Base-by-base conservation (phyloP, 1,140 invertebrate genomes). In the Drosophila fuyamai region DNA sequence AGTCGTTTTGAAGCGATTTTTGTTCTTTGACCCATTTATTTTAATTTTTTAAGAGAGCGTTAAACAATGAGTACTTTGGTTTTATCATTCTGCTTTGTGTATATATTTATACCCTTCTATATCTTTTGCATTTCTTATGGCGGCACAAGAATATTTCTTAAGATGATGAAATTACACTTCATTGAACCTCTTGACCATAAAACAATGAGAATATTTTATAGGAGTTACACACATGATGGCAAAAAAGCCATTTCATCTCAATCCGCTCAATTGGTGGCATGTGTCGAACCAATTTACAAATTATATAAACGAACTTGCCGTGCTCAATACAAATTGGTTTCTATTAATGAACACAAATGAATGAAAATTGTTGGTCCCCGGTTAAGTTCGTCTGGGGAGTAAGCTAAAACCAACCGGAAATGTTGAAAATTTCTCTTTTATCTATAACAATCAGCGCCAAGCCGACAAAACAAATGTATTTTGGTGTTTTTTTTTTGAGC, bases 381-480 rank as follows among this genome's bases (percentile, higher is more conserved):
- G 48, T 48, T 46, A 47, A 44, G n/a, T 27, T 46, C 23, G 18
- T 40, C 12, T 18, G 23, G 14, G 14, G 41, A 54, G 36, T 36
- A 23, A 57, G 40, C 50, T 38, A 48, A 44, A 53, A 43, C 48
- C 56, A 63, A 79, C 79, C 83, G 82, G 82, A 86, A 83, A 66
- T 76, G 79, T 53, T 82, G 68, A 51, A 70, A 88, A 79, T 86
- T 86, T 86, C 82, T 88, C 76, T 70, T 75, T 68, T 78, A 61
- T 67, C 63, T 60, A 43, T 67, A 36, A 61, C 54, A 43, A 51
- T 58, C 59, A 66, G 47, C 32, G 47, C 44, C 27, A 38, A 48
- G 57, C 47, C 43, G 23, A 23, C 35, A 63, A 56, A 65, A 27
- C 35, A 44, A 61, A 70, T 79, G 65, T 56, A 47, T 66, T 23